phyloP scores from a whole-genome alignment of 2,797 vertebrate species.

The Darevskia nairensis region DNA sequence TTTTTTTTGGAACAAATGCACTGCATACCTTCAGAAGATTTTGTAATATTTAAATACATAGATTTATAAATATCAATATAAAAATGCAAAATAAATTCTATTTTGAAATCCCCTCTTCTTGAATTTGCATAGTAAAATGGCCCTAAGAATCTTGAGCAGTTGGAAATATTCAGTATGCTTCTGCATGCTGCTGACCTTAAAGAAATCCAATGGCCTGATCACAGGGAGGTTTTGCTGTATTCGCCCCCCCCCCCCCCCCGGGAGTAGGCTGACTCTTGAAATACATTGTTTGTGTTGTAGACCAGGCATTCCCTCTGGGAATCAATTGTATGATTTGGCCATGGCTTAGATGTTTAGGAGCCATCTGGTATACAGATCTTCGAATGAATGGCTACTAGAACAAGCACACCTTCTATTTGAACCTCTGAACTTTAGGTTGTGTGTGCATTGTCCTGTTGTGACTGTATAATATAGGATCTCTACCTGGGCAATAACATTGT shows the following conservation, averaged over 20 bases:
- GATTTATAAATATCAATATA: constrained; percentile 52
- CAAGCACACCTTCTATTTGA: neutral
- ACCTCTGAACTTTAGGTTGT: too few relatives aligned
- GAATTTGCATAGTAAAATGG: neutral
- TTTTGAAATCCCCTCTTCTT: constrained; percentile 52
- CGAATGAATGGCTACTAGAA: neutral
- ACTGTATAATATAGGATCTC: too few relatives aligned
- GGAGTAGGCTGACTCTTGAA: too few relatives aligned
- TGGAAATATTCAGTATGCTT: too few relatives aligned
- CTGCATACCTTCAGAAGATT: constrained; percentile 58
- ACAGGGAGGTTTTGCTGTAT: too few relatives aligned
- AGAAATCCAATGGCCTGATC: too few relatives aligned
- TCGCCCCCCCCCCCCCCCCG: too few relatives aligned
- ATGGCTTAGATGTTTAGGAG: neutral
- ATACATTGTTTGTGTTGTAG: too few relatives aligned
- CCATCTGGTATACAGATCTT: neutral
- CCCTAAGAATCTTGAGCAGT: neutral
- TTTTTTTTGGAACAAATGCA: constrained; percentile 22
- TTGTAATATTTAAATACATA: constrained; percentile 53
- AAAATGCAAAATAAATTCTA: constrained; percentile 73
- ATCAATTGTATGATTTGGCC: neutral
- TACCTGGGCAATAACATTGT: too few relatives aligned
- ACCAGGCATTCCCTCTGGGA: too few relatives aligned
- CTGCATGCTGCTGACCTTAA: too few relatives aligned
- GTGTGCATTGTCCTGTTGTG: too few relatives aligned